Percentiles rank a stretch among this genome's conserved stretches.
phyloP scores from a whole-genome alignment of 2,113 vertebrate species.

The Mus musculus region DNA sequence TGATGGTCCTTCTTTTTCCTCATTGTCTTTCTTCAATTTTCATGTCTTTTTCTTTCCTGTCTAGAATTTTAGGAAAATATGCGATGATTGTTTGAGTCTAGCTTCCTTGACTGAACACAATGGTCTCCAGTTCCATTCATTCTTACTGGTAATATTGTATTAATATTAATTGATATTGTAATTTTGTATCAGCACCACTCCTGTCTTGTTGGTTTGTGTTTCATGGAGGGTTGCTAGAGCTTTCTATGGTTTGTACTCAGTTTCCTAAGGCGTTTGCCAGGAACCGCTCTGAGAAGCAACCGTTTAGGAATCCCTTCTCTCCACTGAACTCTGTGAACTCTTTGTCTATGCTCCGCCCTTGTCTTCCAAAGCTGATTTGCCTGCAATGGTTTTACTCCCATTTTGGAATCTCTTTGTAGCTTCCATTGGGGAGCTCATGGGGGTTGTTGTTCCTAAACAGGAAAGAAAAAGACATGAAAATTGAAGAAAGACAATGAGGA shows the following conservation, averaged over 20 bases:
- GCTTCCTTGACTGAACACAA: not conserved
- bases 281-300: not conserved
- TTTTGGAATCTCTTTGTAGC: not conserved
- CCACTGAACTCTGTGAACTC: not conserved
- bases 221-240: not conserved
- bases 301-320: not conserved
- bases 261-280: not conserved
- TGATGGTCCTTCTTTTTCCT: not conserved
- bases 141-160: not conserved
- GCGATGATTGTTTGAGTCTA: not conserved
- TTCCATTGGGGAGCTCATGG: not conserved
- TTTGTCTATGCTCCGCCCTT: not conserved
- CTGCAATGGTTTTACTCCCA: fast-evolving
- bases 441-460: not conserved
- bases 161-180: not conserved
- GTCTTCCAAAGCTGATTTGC: not conserved
- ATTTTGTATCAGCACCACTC: no score
- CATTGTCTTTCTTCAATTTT: not conserved
- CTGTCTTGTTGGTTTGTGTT: not conserved
- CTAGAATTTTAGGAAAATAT: not conserved
- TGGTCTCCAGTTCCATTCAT: not conserved
- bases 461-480: not conserved
- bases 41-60: not conserved
- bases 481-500: not conserved
- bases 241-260: not conserved